phyloP scores from a whole-genome alignment of 2,797 vertebrate species.

The Margarornis squamiger region DNA sequence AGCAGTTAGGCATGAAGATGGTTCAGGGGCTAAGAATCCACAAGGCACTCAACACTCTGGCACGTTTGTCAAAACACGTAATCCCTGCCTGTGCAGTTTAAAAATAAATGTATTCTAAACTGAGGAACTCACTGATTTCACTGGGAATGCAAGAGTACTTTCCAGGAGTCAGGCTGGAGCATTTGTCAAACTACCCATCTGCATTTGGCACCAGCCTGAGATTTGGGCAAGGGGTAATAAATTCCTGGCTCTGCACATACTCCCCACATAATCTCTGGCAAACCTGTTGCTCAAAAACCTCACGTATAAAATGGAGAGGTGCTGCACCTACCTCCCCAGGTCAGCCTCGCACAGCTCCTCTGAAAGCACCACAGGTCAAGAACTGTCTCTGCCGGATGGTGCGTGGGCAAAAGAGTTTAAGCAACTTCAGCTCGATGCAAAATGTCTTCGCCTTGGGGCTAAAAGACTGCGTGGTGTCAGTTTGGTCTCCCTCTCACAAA shows the following conservation, averaged over 20 bases:
- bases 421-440: background rate
- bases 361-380: background rate
- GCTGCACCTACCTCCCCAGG: background rate
- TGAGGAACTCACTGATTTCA: background rate
- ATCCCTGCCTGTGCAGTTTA: background rate
- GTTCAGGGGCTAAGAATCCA: background rate
- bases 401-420: background rate
- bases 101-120: background rate
- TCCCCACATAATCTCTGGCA: slow-evolving; percentile 7
- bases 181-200: background rate
- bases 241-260: slow-evolving; percentile 5
- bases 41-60: background rate
- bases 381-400: background rate
- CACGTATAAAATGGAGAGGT: background rate
- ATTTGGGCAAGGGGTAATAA: slow-evolving; percentile 33
- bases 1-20: background rate
- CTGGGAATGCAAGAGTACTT: background rate
- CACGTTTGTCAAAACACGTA: background rate
- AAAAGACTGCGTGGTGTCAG: background rate
- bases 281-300: slow-evolving; percentile 4
- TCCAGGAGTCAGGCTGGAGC: slow-evolving; percentile 1
- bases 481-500: background rate
- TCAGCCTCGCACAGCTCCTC: background rate
- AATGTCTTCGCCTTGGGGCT: background rate
- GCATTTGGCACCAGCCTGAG: slow-evolving; percentile 1